These are phyloP conservation scores for Polydrusus pterygomalis DNA, from an alignment of 2,888 invertebrate species.

Conservation along the genomic window DNA sequence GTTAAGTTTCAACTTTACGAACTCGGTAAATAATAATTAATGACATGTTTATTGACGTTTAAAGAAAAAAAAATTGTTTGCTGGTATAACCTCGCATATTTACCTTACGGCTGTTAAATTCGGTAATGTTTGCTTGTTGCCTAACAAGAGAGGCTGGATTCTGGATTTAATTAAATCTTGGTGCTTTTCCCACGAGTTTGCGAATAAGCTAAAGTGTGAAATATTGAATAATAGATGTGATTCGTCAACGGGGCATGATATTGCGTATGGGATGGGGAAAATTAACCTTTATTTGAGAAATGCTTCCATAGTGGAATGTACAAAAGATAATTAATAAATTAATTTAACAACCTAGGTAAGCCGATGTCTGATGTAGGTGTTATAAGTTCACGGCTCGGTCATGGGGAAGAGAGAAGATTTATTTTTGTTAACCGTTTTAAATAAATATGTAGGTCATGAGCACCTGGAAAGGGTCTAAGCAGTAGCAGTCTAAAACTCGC, in stretches of 20 bases:
- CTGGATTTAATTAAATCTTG: conserved; percentile 36
- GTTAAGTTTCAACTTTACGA: too few species aligned
- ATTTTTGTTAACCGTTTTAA: background rate
- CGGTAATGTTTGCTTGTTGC: conserved; percentile 21
- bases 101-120: background rate
- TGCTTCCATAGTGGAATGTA: conserved; percentile 6
- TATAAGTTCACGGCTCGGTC: background rate
- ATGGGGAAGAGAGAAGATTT: background rate
- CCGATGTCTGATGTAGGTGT: conserved; percentile 22
- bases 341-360: conserved; percentile 15
- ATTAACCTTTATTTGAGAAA: conserved; percentile 10
- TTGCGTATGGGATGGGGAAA: conserved; percentile 24
- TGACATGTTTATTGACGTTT: too few species aligned
- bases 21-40: too few species aligned
- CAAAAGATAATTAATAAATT: conserved; percentile 28
- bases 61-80: too few species aligned
- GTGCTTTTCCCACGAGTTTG: conserved; percentile 36
- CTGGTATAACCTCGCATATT: background rate
- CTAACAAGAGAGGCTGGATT: conserved; percentile 16
- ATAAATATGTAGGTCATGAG: background rate
- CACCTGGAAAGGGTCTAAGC: too few species aligned
- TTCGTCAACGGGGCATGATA: conserved; percentile 19
- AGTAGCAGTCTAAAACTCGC: too few species aligned
- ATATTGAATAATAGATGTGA: conserved; percentile 51
- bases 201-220: conserved; percentile 3